These are phyloP conservation scores for Entomobrya proxima DNA, from an alignment of 2,888 invertebrate genomes.

Conservation along the genomic window DNA sequence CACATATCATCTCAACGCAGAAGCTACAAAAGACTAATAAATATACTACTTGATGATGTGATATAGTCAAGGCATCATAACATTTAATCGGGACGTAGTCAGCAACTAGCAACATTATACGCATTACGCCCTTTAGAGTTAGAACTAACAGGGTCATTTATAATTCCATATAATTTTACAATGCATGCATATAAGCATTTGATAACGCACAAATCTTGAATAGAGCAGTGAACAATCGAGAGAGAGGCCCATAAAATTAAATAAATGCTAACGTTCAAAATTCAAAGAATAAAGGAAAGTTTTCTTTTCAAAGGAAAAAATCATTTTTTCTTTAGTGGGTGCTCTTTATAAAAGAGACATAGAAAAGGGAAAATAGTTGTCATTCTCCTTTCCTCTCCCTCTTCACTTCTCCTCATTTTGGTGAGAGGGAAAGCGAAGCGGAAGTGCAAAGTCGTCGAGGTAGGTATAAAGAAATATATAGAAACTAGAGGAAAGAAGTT, in stretches of 20 bases:
- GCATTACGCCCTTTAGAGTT: too few relatives aligned
- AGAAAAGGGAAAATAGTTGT: not conserved
- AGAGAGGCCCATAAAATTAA: conserved; percentile 34
- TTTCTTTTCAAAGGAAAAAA: conserved; percentile 4
- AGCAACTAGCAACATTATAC: too few relatives aligned
- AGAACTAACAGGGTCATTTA: too few relatives aligned
- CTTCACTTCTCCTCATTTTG: not conserved
- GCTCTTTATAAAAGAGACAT: not conserved
- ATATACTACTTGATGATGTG: too few relatives aligned
- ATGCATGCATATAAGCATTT: not conserved
- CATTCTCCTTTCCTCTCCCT: not conserved
- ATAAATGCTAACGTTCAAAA: conserved; percentile 36
- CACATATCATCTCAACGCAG: too few relatives aligned
- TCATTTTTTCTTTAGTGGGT: not conserved
- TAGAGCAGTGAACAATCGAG: not conserved
- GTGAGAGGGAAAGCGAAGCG: not conserved
- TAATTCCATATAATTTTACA: too few relatives aligned
- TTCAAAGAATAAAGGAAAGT: conserved; percentile 30
- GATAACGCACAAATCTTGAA: not conserved
- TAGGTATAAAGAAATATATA: too few relatives aligned
- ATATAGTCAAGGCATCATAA: too few relatives aligned
- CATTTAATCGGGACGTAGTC: too few relatives aligned
- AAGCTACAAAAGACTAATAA: too few relatives aligned
- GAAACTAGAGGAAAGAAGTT: not conserved
- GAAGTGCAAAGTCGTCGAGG: too few relatives aligned